Evolutionary conservation across 2,888 invertebrate species (phyloP).

Genomic region (Plemyria rubiginata): DNA sequence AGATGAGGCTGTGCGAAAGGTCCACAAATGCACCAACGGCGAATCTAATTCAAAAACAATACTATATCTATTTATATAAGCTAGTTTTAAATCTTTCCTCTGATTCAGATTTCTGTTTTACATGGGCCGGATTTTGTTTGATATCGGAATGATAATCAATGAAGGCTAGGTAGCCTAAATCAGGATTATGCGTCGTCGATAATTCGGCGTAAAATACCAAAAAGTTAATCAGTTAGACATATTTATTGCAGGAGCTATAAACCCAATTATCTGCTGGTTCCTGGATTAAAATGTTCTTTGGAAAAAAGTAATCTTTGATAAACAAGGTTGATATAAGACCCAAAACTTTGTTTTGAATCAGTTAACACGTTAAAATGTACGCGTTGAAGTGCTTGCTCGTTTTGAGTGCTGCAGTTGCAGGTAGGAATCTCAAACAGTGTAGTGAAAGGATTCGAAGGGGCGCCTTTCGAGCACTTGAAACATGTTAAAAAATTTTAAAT

Average conservation of each 20-base stretch:
- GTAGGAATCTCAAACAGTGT: slow-evolving; percentile 49
- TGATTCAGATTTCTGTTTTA: too few relatives aligned
- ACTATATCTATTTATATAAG: too few relatives aligned
- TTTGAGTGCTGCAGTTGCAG: slow-evolving; percentile 65
- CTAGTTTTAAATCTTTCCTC: too few relatives aligned
- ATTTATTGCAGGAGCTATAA: slow-evolving; percentile 46
- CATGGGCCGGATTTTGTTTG: too few relatives aligned
- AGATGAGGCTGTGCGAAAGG: too few relatives aligned
- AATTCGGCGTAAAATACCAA: slow-evolving; percentile 8
- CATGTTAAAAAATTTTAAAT: too few relatives aligned
- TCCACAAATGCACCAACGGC: too few relatives aligned
- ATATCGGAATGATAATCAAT: too few relatives aligned
- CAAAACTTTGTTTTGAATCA: slow-evolving; percentile 29
- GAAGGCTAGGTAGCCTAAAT: not conserved
- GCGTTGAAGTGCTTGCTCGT: slow-evolving; percentile 60
- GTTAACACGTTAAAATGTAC: slow-evolving; percentile 56
- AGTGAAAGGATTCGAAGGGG: too few relatives aligned
- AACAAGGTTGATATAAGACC: slow-evolving; percentile 59
- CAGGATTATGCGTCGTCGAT: not conserved
- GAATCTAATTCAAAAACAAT: too few relatives aligned
- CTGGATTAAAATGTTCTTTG: slow-evolving; percentile 44
- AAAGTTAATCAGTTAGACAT: slow-evolving; percentile 33
- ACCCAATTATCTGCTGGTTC: slow-evolving; percentile 36
- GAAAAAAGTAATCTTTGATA: slow-evolving; percentile 56
- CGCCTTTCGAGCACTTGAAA: too few relatives aligned